Conservation (phyloP, 2,888 invertebrate species). For the Melangyna quadrimaculata region DNA sequence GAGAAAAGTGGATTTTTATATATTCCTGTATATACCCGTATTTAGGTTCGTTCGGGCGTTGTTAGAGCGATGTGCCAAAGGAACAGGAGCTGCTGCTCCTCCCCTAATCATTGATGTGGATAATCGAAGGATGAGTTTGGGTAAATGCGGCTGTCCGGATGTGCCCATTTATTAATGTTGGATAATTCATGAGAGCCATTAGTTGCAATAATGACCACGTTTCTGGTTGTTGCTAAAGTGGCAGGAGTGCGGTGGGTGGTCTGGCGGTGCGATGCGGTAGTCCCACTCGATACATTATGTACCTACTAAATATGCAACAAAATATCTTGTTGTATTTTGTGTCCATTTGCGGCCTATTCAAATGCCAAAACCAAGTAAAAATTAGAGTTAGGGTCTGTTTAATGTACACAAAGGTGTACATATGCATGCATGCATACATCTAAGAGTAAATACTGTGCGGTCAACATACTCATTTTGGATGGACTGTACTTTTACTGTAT, state of each 20-base stretch:
- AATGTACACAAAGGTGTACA: neutral
- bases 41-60: neutral
- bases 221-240: neutral
- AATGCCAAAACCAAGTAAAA: constrained; percentile 64
- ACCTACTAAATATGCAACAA: constrained; percentile 67
- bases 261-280: neutral
- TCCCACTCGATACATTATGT: neutral
- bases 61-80: neutral
- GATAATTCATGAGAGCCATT: constrained; percentile 77
- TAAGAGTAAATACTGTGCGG: constrained; percentile 24
- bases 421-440: neutral
- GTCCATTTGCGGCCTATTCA: constrained; percentile 68
- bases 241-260: neutral
- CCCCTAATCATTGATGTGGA: constrained; percentile 58
- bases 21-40: neutral
- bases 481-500: constrained; percentile 10
- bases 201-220: constrained; percentile 75
- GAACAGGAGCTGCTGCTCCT: neutral
- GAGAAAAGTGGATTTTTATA: constrained; percentile 46
- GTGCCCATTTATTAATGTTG: constrained; percentile 72
- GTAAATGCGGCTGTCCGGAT: constrained; percentile 61
- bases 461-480: constrained; percentile 46
- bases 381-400: constrained; percentile 34
- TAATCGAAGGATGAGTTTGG: constrained; percentile 58
- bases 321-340: constrained; percentile 58